Evolutionary conservation across 2,113 vertebrate genomes (phyloP).

Genomic region (Proteles cristata): DNA sequence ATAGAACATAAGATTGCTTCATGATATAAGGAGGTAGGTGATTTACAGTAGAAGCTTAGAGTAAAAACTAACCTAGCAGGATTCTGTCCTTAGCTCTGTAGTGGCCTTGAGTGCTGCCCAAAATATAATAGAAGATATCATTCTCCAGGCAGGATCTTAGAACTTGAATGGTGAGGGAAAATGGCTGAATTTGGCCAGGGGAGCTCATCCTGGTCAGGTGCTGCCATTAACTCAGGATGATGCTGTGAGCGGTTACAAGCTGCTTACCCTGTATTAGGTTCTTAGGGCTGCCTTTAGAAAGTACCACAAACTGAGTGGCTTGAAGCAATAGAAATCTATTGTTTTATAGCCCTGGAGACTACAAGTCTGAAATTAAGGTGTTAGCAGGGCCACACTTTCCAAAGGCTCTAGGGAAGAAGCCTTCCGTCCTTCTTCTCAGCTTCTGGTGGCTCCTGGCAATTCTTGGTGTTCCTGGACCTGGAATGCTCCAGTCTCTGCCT

Average conservation of each 20-base stretch:
- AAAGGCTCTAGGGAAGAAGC: neutral
- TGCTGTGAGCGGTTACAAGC: neutral
- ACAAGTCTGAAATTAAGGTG: neutral
- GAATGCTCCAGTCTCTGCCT: neutral
- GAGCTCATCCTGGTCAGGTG: too few species aligned
- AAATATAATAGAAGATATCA: neutral
- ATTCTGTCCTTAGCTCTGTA: neutral
- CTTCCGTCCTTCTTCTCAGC: neutral
- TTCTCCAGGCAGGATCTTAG: neutral
- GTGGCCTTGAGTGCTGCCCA: neutral
- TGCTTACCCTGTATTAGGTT: neutral
- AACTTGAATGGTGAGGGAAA: neutral
- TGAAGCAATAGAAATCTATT: neutral
- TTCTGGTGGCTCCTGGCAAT: neutral
- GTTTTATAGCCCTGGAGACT: neutral
- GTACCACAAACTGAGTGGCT: neutral
- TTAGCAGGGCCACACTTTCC: neutral
- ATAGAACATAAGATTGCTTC: constrained; percentile 15
- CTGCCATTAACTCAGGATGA: neutral
- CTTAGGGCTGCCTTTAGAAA: neutral
- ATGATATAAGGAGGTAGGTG: neutral
- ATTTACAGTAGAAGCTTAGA: neutral
- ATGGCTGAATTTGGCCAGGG: neutral
- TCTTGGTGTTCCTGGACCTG: neutral
- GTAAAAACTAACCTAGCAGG: neutral